These are phyloP conservation scores for Aurelia coerulea DNA, from an alignment of 30 jellyfish, hydroid and myxozoan genomes.

Conservation along the genomic window DNA sequence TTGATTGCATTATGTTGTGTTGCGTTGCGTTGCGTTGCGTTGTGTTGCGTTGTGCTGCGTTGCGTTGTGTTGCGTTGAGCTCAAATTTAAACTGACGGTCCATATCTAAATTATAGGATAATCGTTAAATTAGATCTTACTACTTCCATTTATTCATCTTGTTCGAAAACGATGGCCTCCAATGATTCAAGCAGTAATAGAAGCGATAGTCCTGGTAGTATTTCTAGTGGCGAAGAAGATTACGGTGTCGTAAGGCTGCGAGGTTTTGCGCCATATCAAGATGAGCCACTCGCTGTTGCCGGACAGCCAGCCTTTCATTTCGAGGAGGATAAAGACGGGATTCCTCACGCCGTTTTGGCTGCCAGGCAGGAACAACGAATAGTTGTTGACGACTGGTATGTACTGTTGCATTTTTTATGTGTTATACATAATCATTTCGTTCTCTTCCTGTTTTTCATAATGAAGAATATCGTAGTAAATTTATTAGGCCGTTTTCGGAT, in stretches of 20 bases:
- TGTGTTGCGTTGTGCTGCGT: too few species aligned
- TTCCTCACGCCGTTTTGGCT: too few species aligned
- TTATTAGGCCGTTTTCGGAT: constrained; percentile 21
- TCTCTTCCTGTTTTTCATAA: neutral
- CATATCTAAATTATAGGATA: too few species aligned
- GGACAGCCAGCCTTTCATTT: too few species aligned
- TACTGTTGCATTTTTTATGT: constrained; percentile 1
- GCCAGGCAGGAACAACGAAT: too few species aligned
- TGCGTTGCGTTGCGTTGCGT: too few species aligned
- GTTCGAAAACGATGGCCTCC: constrained; percentile 31
- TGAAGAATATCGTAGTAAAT: neutral
- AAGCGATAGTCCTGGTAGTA: constrained; percentile 4
- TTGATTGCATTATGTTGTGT: too few species aligned
- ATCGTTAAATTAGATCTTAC: neutral
- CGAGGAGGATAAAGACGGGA: too few species aligned
- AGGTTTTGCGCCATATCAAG: constrained; percentile 46
- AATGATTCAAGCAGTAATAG: constrained; percentile 4
- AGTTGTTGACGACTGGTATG: too few species aligned
- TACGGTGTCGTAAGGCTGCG: constrained; percentile 20
- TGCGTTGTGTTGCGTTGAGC: too few species aligned
- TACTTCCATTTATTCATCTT: neutral
- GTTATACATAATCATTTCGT: neutral
- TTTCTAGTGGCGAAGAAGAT: constrained; percentile 43
- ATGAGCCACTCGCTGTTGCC: constrained; percentile 32
- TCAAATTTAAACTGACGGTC: too few species aligned